These are phyloP conservation scores for Drosophila mimetica DNA, from an alignment of 2,888 invertebrate genomes.

Conservation along the genomic window DNA sequence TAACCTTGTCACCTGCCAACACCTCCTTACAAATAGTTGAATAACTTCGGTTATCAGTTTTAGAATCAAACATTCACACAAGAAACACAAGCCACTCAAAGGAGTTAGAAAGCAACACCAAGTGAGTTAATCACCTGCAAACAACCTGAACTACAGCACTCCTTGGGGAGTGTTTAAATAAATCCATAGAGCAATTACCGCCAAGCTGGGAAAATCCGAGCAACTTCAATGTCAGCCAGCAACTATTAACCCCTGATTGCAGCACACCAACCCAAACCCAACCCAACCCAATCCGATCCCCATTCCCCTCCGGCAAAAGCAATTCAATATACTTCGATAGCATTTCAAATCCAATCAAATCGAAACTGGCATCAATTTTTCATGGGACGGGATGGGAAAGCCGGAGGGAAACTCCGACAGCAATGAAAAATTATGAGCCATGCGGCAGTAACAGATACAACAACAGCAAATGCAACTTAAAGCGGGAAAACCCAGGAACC, in stretches of 20 bases:
- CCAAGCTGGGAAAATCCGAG: conserved; percentile 18
- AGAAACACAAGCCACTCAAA: neutral
- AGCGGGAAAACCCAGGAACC: conserved; percentile 34
- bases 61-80: conserved; percentile 1
- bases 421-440: conserved; percentile 76
- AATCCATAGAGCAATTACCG: conserved; percentile 47
- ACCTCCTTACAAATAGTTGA: conserved; percentile 32
- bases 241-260: conserved; percentile 36
- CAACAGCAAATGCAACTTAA: conserved; percentile 33
- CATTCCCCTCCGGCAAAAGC: conserved; percentile 14
- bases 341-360: conserved; percentile 74
- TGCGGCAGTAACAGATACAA: conserved; percentile 55
- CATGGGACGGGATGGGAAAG: conserved; percentile 26
- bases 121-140: conserved; percentile 45
- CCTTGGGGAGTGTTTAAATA: conserved; percentile 9
- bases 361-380: conserved; percentile 61
- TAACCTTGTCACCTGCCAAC: no score
- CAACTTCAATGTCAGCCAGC: conserved; percentile 34
- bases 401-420: conserved; percentile 43
- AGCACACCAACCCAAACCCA: conserved; percentile 9
- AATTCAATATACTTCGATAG: conserved; percentile 60
- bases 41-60: conserved; percentile 33
- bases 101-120: neutral
- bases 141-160: neutral
- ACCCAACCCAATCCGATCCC: neutral